Evolutionary conservation across 2,888 invertebrate genomes (phyloP), one percentile per base, ranked within the genome.

Genomic region (Onthophagus sagittarius): DNA sequence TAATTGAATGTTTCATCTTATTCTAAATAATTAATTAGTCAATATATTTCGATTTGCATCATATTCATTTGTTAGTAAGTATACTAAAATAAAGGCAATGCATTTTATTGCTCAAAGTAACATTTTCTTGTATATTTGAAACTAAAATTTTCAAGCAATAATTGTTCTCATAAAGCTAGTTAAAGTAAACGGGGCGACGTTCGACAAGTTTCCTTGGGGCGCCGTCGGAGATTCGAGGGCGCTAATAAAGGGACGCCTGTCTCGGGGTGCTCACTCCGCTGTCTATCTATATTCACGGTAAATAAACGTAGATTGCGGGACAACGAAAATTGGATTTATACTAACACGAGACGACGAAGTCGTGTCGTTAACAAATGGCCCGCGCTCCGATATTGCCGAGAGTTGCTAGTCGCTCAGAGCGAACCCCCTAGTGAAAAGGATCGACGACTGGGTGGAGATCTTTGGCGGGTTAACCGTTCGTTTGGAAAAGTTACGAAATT

Each of bases 261-360:
- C 32, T 70, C 70, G 53, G 14, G 13, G 53, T 39, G 23, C 70
- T 70, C 64, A 15, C 64, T 23, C 72, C 32, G 75, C 67, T 67
- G 67, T 67, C 67, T 67, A 67, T 67, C 67, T 67, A 67, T 67
- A 67, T 67, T 67, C 67, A 67, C 67, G 67, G 67, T 67, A 67
- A 67, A 67, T 67, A 67, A 67, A 67, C 67, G 67, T 67, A 67
- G 67, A 67, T 67, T 67, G 67, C 67, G 67, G 67, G 67, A 67
- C 67, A 67, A 67, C 67, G 67, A 67, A 67, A 67, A 67, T 67
- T 67, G 67, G 67, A 67, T 67, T 67, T 67, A 67, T 67, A 67
- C 67, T 67, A 67, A 67, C 67, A 67, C 67, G 67, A 67, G 67
- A 67, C 67, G 23, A 67, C 67, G 67, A 67, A 67, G 31, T 67